Evolutionary conservation across 2,113 vertebrate genomes (phyloP).

Genomic region (Cynocephalus volans): DNA sequence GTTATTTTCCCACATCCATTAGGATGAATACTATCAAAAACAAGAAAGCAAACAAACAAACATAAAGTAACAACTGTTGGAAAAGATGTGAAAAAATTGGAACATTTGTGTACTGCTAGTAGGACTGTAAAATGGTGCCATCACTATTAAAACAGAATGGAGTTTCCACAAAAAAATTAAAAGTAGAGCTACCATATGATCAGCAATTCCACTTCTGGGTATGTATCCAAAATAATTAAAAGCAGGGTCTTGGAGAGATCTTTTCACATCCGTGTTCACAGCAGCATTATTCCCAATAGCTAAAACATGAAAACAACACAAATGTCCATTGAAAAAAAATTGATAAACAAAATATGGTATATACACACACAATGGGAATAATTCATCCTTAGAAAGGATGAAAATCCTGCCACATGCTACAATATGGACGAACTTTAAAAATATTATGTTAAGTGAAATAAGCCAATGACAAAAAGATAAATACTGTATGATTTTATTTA

Average conservation of each 20-base stretch:
- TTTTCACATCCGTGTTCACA: background rate
- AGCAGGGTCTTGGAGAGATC: background rate
- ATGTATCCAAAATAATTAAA: background rate
- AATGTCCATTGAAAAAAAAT: background rate
- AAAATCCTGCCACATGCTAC: no score
- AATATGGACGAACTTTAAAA: no score
- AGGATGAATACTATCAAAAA: background rate
- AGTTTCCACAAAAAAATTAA: no score
- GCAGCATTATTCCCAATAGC: background rate
- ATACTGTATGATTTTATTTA: no score
- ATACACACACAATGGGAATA: background rate
- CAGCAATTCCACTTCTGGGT: background rate
- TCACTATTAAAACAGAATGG: background rate
- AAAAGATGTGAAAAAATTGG: background rate
- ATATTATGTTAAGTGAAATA: no score
- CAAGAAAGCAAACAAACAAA: background rate
- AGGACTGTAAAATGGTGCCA: background rate
- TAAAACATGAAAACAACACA: background rate
- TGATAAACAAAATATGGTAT: background rate
- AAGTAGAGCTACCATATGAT: background rate
- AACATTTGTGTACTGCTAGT: background rate
- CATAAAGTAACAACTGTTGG: background rate
- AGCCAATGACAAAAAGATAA: no score
- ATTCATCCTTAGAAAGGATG: background rate
- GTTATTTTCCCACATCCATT: background rate